phyloP scores from a whole-genome alignment of 2,797 vertebrate species.

The Carapus acus region DNA sequence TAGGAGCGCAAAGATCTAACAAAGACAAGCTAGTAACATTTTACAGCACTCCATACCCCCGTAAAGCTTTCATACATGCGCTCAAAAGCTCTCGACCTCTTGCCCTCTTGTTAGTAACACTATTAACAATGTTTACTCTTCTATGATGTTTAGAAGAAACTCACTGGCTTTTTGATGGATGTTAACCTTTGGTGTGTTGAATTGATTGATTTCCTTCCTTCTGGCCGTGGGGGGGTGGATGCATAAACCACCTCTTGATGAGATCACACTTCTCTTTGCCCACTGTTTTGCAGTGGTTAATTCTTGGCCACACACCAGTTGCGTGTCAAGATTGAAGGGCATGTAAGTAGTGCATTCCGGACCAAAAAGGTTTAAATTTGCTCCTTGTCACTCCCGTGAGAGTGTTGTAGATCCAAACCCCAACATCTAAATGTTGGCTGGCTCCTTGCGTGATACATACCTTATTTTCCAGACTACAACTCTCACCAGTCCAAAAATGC shows the following conservation, averaged over 20 bases:
- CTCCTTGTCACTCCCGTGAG: too few relatives aligned
- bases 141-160: conserved; percentile 33
- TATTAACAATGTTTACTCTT: conserved; percentile 31
- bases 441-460: too few relatives aligned
- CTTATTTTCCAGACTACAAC: too few relatives aligned
- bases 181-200: conserved; percentile 11
- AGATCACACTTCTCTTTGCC: background rate
- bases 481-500: too few relatives aligned
- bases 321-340: too few relatives aligned
- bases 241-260: conserved; percentile 12
- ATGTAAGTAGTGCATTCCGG: too few relatives aligned
- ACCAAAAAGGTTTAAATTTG: too few relatives aligned
- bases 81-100: conserved; percentile 12
- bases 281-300: too few relatives aligned
- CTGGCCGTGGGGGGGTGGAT: conserved; percentile 34
- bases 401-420: too few relatives aligned
- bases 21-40: background rate
- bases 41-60: conserved; percentile 10
- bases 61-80: conserved; percentile 26
- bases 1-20: background rate
- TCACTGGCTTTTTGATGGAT: conserved; percentile 40
- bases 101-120: conserved; percentile 20
- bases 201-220: conserved; percentile 48
- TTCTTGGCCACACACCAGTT: too few relatives aligned
- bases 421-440: too few relatives aligned